phyloP scores from a whole-genome alignment of 2,113 vertebrate genomes.

The Otus sunia region DNA sequence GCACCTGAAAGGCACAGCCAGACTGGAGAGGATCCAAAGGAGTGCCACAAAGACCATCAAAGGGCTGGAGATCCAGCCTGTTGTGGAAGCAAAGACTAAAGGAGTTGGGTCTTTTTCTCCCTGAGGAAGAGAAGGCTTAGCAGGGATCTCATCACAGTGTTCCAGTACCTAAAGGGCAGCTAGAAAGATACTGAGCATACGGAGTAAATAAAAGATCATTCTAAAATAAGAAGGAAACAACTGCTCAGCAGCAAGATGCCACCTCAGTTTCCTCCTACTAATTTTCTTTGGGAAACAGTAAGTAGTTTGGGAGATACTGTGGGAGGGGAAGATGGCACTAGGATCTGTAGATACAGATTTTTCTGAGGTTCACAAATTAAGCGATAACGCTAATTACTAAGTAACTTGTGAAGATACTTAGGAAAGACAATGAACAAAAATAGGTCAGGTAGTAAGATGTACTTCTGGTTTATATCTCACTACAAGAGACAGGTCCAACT shows the following conservation, averaged over 20 bases:
- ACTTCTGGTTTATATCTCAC: not conserved
- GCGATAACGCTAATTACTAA: not conserved
- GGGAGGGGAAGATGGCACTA: not conserved
- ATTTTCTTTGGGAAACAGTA: not conserved
- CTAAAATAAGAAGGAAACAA: not conserved
- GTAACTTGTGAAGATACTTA: not conserved
- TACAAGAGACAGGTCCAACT: not conserved
- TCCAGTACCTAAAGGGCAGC: not conserved
- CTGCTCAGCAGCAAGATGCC: not conserved
- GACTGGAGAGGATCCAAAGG: not conserved
- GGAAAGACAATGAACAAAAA: not conserved
- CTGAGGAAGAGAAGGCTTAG: not conserved
- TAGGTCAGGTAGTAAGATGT: not conserved
- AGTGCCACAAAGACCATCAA: not conserved
- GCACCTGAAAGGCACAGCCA: not conserved
- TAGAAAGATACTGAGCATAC: not conserved
- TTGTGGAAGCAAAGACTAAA: not conserved
- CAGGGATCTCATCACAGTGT: too few species aligned
- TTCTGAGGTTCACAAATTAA: not conserved
- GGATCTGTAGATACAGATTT: not conserved
- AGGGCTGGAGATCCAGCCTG: not conserved
- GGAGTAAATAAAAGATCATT: not conserved
- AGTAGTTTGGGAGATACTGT: not conserved
- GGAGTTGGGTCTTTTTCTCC: not conserved
- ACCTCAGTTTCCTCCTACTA: not conserved